These are phyloP conservation scores for Eulemur rubriventer DNA, from an alignment of 2,797 vertebrate genomes.

Conservation along the genomic window DNA sequence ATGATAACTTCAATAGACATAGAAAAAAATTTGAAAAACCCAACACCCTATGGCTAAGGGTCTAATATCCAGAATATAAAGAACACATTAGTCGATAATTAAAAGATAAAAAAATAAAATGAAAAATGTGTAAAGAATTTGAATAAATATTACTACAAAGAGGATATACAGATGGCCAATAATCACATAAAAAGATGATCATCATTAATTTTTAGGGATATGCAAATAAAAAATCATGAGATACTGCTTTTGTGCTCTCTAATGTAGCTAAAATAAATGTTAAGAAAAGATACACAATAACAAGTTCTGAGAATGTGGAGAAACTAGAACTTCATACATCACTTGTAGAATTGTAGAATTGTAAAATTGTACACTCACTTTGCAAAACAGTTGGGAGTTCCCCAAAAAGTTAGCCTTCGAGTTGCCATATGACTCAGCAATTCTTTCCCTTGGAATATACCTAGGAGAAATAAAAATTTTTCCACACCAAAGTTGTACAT, in stretches of 20 bases:
- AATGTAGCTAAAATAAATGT: not conserved
- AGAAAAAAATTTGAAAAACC: not conserved
- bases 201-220: not conserved
- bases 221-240: not conserved
- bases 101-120: not conserved
- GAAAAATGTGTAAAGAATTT: not conserved
- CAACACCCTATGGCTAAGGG: not conserved
- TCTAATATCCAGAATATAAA: not conserved
- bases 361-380: not conserved
- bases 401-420: not conserved
- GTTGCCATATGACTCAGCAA: not conserved
- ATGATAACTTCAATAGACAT: not conserved
- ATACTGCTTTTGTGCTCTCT: not conserved
- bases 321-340: not conserved
- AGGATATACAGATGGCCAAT: not conserved
- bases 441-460: not conserved
- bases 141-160: not conserved
- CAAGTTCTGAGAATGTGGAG: not conserved
- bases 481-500: not conserved
- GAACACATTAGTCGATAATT: not conserved
- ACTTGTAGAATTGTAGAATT: not conserved
- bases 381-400: not conserved
- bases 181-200: not conserved
- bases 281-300: not conserved
- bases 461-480: not conserved